phyloP scores from a whole-genome alignment of 2,888 invertebrate genomes.

The Cephalotes varians region DNA sequence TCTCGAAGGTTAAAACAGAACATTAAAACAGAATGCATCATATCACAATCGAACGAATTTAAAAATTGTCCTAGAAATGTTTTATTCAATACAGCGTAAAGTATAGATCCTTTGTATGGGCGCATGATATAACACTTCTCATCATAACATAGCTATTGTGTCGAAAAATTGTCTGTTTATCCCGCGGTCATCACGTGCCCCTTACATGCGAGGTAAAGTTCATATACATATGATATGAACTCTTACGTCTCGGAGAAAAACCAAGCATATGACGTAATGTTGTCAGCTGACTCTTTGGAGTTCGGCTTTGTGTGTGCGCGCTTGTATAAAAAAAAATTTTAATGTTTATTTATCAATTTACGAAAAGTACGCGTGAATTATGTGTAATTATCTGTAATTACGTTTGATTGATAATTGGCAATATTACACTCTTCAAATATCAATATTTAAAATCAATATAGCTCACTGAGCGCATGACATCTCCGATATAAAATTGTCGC shows the following conservation, averaged over 20 bases:
- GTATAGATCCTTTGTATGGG: not conserved
- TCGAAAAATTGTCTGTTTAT: slow-evolving; percentile 53
- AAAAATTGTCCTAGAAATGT: not conserved
- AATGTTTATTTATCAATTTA: not conserved
- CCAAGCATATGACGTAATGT: slow-evolving; percentile 8
- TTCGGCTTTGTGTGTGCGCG: not conserved
- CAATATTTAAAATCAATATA: not conserved
- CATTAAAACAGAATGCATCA: slow-evolving; percentile 4
- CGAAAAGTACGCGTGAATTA: not conserved
- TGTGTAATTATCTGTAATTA: not conserved
- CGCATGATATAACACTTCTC: not conserved
- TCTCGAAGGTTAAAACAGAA: slow-evolving; percentile 5
- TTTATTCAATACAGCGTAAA: not conserved
- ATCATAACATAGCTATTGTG: slow-evolving; percentile 21
- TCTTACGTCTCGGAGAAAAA: slow-evolving; percentile 27
- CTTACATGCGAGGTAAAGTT: slow-evolving; percentile 34
- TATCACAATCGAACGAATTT: not conserved
- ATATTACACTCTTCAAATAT: not conserved
- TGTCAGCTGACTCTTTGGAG: slow-evolving; percentile 1
- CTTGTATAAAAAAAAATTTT: not conserved
- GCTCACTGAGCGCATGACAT: not conserved
- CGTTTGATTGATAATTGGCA: not conserved
- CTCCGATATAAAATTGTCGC: not conserved
- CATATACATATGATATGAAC: slow-evolving; percentile 26
- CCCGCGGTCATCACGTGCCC: slow-evolving; percentile 32